These are phyloP conservation scores for Mnemiopsis leidyi DNA, from an alignment of 37 sponge, comb jelly and placozoan genomes.

Conservation along the genomic window DNA sequence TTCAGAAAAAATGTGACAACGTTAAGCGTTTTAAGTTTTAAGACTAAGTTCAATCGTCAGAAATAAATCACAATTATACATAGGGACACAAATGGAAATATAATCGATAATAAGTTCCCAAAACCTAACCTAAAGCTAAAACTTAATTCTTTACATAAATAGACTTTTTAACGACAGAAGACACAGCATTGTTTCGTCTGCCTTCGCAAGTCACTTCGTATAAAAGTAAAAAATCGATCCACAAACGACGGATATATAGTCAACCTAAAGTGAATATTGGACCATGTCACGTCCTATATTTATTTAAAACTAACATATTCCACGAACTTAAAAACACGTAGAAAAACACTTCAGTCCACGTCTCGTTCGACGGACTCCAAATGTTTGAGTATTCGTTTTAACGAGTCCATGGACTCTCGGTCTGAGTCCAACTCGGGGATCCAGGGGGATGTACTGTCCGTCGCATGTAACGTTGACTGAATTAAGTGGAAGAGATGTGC, in stretches of 20 bases:
- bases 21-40: too few relatives aligned
- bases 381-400: background rate
- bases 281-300: background rate
- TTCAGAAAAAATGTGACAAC: too few relatives aligned
- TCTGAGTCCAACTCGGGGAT: background rate
- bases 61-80: background rate
- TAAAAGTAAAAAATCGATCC: background rate
- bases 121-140: background rate
- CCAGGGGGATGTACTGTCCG: background rate
- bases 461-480: background rate
- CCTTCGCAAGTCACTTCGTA: background rate
- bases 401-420: background rate
- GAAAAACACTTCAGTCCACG: background rate
- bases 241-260: background rate
- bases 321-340: background rate
- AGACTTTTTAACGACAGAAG: background rate
- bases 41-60: too few relatives aligned
- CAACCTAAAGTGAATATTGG: background rate
- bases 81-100: background rate
- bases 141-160: background rate
- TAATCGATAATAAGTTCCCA: background rate
- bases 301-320: background rate
- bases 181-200: background rate
- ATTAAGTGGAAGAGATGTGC: conserved; percentile 30
- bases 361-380: background rate